These are phyloP conservation scores for Amblyteles armatorius DNA, from an alignment of 2,888 invertebrate species.

Conservation along the genomic window DNA sequence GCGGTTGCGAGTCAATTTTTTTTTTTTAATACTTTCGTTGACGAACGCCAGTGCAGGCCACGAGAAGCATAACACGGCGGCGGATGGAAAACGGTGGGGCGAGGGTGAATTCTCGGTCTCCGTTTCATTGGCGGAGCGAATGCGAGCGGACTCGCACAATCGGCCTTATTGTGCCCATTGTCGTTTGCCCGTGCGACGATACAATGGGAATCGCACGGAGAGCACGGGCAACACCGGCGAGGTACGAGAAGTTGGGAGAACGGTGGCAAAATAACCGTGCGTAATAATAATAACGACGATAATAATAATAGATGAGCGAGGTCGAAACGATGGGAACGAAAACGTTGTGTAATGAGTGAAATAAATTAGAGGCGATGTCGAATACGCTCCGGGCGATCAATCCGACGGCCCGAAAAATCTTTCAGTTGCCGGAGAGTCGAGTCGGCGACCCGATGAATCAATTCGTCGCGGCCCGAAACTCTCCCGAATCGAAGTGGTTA, in stretches of 20 bases:
- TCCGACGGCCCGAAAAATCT: too few relatives aligned
- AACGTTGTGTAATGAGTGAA: neutral
- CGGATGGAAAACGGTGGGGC: neutral
- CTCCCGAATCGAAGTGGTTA: too few relatives aligned
- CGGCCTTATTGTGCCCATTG: conserved; percentile 66
- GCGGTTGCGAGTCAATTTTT: conserved; percentile 38
- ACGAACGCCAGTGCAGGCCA: neutral
- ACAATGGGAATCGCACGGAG: conserved; percentile 23
- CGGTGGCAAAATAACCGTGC: conserved; percentile 2
- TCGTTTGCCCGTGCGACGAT: conserved; percentile 50
- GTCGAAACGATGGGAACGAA: conserved; percentile 11
- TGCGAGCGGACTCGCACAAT: conserved; percentile 51
- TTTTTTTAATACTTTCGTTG: neutral
- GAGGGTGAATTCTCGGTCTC: conserved; percentile 22
- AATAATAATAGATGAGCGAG: conserved; percentile 1
- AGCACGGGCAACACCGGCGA: conserved; percentile 15
- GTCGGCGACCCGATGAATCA: too few relatives aligned
- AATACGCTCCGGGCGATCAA: too few relatives aligned
- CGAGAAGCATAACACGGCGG: conserved; percentile 33
- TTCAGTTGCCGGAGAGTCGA: too few relatives aligned
- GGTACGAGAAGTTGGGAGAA: conserved; percentile 38
- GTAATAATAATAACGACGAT: conserved; percentile 5
- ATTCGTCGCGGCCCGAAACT: too few relatives aligned
- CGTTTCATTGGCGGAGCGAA: conserved; percentile 55
- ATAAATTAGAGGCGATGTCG: too few relatives aligned